phyloP scores from a whole-genome alignment of 2,113 vertebrate species.

The Oreochromis spilurus region DNA sequence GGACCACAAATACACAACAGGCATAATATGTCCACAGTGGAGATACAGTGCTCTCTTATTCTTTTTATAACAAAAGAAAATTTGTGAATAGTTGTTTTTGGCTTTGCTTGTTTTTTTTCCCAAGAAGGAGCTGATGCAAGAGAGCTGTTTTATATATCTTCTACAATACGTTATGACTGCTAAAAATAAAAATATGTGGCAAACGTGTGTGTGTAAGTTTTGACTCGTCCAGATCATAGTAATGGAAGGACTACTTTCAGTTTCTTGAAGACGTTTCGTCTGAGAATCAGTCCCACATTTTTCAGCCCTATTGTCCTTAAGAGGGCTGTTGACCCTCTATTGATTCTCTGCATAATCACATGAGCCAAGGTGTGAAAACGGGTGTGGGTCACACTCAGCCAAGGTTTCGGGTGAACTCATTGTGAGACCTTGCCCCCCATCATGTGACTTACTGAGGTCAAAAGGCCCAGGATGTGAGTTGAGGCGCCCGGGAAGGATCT shows the following conservation, averaged over 20 bases:
- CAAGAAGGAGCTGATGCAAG: constrained; percentile 37
- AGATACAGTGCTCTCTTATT: constrained; percentile 26
- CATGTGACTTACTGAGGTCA: background rate
- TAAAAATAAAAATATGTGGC: constrained; percentile 63
- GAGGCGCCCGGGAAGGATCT: background rate
- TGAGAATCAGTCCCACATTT: background rate
- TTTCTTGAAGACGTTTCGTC: fast-evolving
- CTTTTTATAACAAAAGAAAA: constrained; percentile 40
- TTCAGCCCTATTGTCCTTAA: fast-evolving
- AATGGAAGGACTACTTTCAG: background rate
- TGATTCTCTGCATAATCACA: background rate
- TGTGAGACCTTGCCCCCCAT: background rate
- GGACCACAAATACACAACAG: constrained; percentile 39
- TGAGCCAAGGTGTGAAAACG: background rate
- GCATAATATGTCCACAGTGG: constrained; percentile 12
- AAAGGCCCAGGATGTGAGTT: background rate
- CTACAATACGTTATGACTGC: constrained; percentile 63
- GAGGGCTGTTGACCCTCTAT: fast-evolving
- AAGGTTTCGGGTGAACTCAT: background rate
- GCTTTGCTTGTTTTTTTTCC: constrained; percentile 6
- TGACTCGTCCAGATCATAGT: background rate
- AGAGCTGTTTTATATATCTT: constrained; percentile 71
- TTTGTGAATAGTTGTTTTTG: constrained; percentile 49
- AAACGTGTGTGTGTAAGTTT: background rate
- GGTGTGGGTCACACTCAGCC: background rate